phyloP scores from a whole-genome alignment of 2,888 invertebrate genomes.

The Diarsia dahlii region DNA sequence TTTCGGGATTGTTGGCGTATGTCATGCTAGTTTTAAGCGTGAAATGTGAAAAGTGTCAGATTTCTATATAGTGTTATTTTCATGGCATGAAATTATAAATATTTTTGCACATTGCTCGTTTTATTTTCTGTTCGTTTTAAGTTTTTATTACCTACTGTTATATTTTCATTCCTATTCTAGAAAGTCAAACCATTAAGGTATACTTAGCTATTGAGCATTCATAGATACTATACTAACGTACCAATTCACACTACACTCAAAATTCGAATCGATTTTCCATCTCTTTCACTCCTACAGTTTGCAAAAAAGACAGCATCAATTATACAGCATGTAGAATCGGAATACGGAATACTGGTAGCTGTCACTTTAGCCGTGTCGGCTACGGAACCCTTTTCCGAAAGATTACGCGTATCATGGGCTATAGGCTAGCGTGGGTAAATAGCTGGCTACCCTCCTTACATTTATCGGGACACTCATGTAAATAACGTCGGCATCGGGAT shows the following conservation, averaged over 20 bases:
- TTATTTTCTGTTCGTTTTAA: neutral
- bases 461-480: constrained; percentile 85
- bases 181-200: neutral
- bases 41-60: constrained; percentile 22
- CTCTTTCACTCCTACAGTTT: constrained; percentile 32
- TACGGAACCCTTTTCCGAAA: constrained; percentile 82
- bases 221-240: neutral
- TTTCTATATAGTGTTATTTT: neutral
- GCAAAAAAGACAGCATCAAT: constrained; percentile 64
- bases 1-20: constrained; percentile 10
- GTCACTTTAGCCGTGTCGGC: constrained; percentile 66
- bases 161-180: neutral
- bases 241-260: constrained; percentile 23
- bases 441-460: constrained; percentile 78
- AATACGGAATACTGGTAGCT: constrained; percentile 60
- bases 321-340: constrained; percentile 59
- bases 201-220: constrained; percentile 5
- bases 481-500: constrained; percentile 81
- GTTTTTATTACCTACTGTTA: neutral
- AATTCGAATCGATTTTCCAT: constrained; percentile 30
- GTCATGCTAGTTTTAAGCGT: constrained; percentile 31
- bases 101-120: neutral
- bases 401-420: constrained; percentile 85
- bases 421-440: constrained; percentile 79
- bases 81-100: neutral